Evolutionary conservation across 2,888 invertebrate genomes (phyloP).

Genomic region (Brenthis ino): DNA sequence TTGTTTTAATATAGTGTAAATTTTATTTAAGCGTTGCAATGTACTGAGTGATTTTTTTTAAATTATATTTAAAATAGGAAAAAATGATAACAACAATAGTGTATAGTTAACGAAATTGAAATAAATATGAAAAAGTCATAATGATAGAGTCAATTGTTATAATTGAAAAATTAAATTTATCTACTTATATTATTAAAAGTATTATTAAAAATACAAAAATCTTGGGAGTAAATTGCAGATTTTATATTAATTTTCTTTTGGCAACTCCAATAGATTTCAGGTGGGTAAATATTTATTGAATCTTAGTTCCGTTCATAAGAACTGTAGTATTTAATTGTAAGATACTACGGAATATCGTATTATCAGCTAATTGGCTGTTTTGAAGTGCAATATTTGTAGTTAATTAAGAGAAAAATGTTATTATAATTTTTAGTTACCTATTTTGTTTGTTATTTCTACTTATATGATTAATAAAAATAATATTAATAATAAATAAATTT

Average conservation of each 20-base stretch:
- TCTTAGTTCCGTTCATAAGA: neutral
- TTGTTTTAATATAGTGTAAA: neutral
- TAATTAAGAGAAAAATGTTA: constrained; percentile 16
- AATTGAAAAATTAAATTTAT: no score
- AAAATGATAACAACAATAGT: no score
- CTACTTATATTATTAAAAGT: no score
- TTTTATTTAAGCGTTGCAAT: neutral
- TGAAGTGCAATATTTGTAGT: constrained; percentile 62
- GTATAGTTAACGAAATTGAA: no score
- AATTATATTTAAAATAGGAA: neutral
- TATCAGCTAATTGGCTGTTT: constrained; percentile 47
- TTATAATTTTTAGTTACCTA: constrained; percentile 13
- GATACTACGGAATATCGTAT: constrained; percentile 28
- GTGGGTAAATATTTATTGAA: constrained; percentile 14
- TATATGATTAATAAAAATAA: constrained; percentile 1
- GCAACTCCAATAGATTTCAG: no score
- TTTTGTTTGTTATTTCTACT: constrained; percentile 11
- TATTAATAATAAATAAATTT: constrained; percentile 7
- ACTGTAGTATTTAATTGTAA: constrained; percentile 5
- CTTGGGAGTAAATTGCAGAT: no score
- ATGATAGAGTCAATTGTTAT: no score
- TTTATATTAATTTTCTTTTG: no score
- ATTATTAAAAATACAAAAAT: no score
- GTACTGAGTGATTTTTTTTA: neutral
- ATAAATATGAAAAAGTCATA: no score